These are phyloP conservation scores for Himalopsyche phryganea DNA, from an alignment of 1,140 invertebrate species.

Conservation along the genomic window DNA sequence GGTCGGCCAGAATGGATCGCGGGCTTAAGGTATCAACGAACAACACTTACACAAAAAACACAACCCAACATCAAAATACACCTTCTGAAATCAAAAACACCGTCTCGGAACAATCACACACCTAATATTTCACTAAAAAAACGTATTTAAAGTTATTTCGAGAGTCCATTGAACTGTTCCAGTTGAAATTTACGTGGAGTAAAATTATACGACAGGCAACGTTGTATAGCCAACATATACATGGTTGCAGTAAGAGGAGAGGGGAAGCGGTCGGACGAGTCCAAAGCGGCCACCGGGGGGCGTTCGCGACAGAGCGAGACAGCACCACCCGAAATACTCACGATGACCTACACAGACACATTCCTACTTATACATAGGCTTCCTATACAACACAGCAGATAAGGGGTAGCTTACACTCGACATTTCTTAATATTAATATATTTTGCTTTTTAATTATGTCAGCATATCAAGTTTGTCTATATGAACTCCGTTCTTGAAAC, in stretches of 20 bases:
- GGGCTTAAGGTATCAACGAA: constrained; percentile 10
- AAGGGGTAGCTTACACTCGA: too few species aligned
- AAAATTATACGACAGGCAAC: constrained; percentile 55
- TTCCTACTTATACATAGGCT: too few species aligned
- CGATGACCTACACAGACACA: too few species aligned
- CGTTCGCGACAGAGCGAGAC: constrained; percentile 6
- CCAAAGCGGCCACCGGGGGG: constrained; percentile 4
- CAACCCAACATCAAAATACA: constrained; percentile 14
- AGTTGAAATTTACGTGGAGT: constrained; percentile 54
- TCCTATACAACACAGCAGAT: too few species aligned
- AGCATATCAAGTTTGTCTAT: too few species aligned
- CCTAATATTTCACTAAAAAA: constrained; percentile 20
- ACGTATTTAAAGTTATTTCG: constrained; percentile 37
- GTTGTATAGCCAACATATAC: constrained; percentile 48
- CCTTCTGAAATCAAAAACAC: constrained; percentile 4
- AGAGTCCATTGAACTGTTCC: constrained; percentile 56
- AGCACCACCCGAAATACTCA: background rate
- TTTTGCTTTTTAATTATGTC: too few species aligned
- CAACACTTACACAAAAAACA: constrained; percentile 28
- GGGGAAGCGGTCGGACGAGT: constrained; percentile 11
- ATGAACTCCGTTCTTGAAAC: too few species aligned
- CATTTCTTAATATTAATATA: too few species aligned
- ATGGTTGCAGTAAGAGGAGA: constrained; percentile 32
- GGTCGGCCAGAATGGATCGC: background rate
- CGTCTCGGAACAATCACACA: constrained; percentile 12